Evolutionary conservation across 1,140 invertebrate genomes (phyloP), one percentile per base, ranked within the genome.

Genomic region (Linepithema humile): DNA sequence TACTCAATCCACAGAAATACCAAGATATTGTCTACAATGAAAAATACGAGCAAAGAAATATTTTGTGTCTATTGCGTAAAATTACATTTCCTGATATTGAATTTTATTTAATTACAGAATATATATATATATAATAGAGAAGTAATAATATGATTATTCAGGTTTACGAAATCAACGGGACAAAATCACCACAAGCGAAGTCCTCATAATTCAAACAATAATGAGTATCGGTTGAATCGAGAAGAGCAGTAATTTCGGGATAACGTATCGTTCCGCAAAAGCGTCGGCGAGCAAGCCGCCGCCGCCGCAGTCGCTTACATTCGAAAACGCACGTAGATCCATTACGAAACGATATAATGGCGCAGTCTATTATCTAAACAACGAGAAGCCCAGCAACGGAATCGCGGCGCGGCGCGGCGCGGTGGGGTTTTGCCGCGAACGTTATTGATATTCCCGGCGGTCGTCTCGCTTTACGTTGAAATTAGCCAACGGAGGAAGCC

Each of bases 341-440:
- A 75, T 87, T 88, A 87, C 80, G 82, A 86, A 83, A 86, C 85
- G 83, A 87, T 87, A 87, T 83, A 88, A 84, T 88, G 85, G 86
- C 75, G 80, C 65, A 80, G 72, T 88, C 85, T 73, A 88, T 88
- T 88, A 87, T 87, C 86, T 88, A 88, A 88, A 88, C 72, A 88
- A 87, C 86, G 86, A 88, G 83, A 57, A 87, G 82, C 80, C 82
- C 57, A 86, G 83, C 77, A 84, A 55, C 82, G 85, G 69, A 87
- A 87, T 88, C 85, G 86, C 12, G 48, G 62, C 26, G 64, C 64
- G 64, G 75, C 26, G 64, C 64, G 64, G 75, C 72, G 75, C 35
- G 72, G 75, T 72, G 57, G 82, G 87, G 87, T 88, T 88, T 85
- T 88, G 83, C 75, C 82, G 38, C 75, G 60, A 53, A 67, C 43